phyloP scores from a whole-genome alignment of 2,888 invertebrate genomes.

The Erebia ligea region DNA sequence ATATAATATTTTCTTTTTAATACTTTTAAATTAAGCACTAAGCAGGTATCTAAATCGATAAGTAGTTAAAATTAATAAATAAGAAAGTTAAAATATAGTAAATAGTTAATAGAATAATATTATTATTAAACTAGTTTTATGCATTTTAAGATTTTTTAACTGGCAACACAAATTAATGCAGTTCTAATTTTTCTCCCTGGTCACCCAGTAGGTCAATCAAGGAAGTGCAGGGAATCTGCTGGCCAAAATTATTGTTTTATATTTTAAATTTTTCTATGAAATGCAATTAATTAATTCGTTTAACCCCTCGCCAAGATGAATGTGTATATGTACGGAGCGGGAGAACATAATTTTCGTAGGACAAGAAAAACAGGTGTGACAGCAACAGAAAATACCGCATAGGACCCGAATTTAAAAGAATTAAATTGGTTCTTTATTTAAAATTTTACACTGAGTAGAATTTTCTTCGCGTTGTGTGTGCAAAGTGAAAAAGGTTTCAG shows the following conservation, averaged over 20 bases:
- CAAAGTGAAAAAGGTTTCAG: conserved; percentile 41
- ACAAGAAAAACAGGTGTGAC: conserved; percentile 61
- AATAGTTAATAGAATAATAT: conserved; percentile 17
- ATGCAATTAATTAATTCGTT: conserved; percentile 60
- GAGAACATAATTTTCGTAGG: conserved; percentile 57
- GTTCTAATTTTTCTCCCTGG: conserved; percentile 51
- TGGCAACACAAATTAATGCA: conserved; percentile 39
- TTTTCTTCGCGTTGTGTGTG: conserved; percentile 41
- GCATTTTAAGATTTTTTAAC: conserved; percentile 15
- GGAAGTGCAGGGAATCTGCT: conserved; percentile 70
- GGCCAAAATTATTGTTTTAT: conserved; percentile 63
- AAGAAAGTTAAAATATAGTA: background rate
- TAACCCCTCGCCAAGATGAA: conserved; percentile 52
- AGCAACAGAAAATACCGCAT: conserved; percentile 71
- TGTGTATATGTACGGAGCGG: conserved; percentile 54
- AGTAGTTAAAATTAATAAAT: background rate
- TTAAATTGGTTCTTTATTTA: conserved; percentile 36
- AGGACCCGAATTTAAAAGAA: conserved; percentile 52
- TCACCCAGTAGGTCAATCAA: conserved; percentile 52
- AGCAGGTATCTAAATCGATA: background rate
- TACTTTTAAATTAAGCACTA: background rate
- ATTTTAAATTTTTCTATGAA: conserved; percentile 60
- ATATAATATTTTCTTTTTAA: no score
- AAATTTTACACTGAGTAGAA: background rate
- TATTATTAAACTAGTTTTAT: background rate